Conservation (phyloP, 2,888 invertebrate genomes). For the Nomada ferruginata region DNA sequence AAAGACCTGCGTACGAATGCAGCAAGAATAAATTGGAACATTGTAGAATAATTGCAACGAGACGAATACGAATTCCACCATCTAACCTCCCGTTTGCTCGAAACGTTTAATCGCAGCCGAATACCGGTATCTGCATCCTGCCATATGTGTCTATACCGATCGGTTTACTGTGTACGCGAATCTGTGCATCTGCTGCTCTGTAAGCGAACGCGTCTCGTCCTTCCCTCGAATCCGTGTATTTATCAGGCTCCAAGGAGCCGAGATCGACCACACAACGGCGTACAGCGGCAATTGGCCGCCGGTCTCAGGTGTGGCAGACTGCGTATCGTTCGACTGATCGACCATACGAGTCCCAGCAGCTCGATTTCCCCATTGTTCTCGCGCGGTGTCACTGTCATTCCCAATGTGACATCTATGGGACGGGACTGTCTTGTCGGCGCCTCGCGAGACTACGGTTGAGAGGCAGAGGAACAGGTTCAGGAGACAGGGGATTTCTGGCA, state of each 20-base stretch:
- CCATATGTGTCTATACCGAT: slow-evolving; percentile 44
- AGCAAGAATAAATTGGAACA: no score
- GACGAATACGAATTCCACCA: neutral
- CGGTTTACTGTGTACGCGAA: slow-evolving; percentile 13
- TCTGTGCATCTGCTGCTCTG: slow-evolving; percentile 28
- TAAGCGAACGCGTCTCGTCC: slow-evolving; percentile 28
- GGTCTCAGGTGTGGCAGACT: slow-evolving; percentile 60
- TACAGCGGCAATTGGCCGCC: slow-evolving; percentile 49
- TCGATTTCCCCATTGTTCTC: slow-evolving; percentile 9
- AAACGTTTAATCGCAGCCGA: slow-evolving; percentile 63
- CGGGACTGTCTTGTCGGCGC: slow-evolving; percentile 57
- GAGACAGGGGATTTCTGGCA: slow-evolving; percentile 15
- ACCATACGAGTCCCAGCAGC: slow-evolving; percentile 33
- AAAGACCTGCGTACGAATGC: no score
- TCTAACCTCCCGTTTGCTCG: slow-evolving; percentile 58
- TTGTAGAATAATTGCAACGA: no score
- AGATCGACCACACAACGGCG: neutral
- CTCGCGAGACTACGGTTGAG: slow-evolving; percentile 44
- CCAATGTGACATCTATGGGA: slow-evolving; percentile 42
- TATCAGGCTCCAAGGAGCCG: slow-evolving; percentile 52
- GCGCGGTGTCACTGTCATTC: slow-evolving; percentile 49
- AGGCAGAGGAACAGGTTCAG: slow-evolving; percentile 35
- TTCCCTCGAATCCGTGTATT: slow-evolving; percentile 51
- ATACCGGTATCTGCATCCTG: slow-evolving; percentile 55
- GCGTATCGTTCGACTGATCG: slow-evolving; percentile 64